Conservation (phyloP, 1,140 invertebrate species). For the Drosophila triauraria region DNA sequence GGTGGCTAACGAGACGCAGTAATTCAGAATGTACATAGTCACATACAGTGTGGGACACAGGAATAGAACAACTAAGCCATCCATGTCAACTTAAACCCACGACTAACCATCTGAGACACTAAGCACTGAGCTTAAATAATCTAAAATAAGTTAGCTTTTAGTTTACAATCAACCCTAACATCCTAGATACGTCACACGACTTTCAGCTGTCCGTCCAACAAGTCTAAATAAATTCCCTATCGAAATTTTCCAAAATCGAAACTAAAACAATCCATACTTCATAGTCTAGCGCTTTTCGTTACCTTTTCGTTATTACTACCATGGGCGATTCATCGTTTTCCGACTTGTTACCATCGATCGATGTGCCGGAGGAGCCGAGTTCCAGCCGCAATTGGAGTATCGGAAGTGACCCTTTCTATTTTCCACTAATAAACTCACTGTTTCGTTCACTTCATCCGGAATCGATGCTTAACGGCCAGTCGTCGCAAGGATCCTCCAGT, state of each 20-base stretch:
- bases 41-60: constrained; percentile 1
- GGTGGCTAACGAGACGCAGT: constrained; percentile 72
- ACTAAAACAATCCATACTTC: background rate
- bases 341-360: constrained; percentile 35
- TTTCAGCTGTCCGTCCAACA: constrained; percentile 12
- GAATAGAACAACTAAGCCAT: background rate
- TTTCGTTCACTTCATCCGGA: constrained; percentile 2
- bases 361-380: constrained; percentile 1
- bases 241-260: constrained; percentile 22
- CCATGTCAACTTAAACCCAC: no score
- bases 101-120: no score
- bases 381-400: constrained; percentile 1
- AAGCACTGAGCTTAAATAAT: no score
- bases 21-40: constrained; percentile 50
- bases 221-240: constrained; percentile 22
- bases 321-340: constrained; percentile 48
- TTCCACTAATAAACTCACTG: constrained; percentile 12
- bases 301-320: background rate
- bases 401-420: background rate
- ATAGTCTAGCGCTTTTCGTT: background rate
- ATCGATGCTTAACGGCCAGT: background rate
- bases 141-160: background rate
- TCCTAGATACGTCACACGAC: background rate
- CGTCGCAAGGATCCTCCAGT: background rate
- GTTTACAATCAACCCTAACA: background rate